phyloP scores from a whole-genome alignment of 2,113 vertebrate genomes.

The Labeo catla region DNA sequence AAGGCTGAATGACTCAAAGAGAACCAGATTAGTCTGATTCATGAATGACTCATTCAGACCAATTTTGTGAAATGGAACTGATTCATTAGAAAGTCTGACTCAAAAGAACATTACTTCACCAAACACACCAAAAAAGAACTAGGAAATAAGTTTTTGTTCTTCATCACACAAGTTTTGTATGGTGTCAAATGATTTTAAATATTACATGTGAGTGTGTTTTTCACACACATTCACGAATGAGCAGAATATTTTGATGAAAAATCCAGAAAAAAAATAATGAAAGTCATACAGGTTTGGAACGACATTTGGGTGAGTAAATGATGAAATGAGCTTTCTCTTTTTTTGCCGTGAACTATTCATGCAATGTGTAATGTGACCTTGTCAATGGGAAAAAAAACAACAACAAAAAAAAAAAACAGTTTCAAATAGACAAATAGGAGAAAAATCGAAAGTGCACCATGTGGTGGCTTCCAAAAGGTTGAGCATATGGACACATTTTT shows the following conservation, averaged over 20 bases:
- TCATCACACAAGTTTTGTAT: background rate
- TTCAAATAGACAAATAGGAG: background rate
- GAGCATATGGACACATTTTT: background rate
- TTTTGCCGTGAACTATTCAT: background rate
- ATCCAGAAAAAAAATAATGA: background rate
- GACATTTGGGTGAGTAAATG: background rate
- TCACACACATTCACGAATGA: background rate
- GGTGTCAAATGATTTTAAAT: background rate
- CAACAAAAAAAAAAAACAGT: background rate
- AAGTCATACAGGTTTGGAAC: background rate
- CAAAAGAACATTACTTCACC: background rate
- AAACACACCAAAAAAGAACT: background rate
- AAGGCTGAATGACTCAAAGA: background rate
- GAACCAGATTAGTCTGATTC: background rate
- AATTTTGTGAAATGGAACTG: background rate
- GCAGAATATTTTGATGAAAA: background rate
- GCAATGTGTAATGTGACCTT: conserved; percentile 9
- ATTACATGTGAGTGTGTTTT: background rate
- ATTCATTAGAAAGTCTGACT: background rate
- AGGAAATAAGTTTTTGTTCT: background rate
- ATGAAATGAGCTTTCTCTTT: background rate
- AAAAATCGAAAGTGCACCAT: background rate
- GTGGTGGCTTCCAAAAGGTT: conserved; percentile 11
- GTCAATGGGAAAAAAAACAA: background rate
- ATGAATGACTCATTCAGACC: background rate